Base-by-base conservation (phyloP, 2,888 invertebrate genomes). In the Heliothis peltigera region DNA sequence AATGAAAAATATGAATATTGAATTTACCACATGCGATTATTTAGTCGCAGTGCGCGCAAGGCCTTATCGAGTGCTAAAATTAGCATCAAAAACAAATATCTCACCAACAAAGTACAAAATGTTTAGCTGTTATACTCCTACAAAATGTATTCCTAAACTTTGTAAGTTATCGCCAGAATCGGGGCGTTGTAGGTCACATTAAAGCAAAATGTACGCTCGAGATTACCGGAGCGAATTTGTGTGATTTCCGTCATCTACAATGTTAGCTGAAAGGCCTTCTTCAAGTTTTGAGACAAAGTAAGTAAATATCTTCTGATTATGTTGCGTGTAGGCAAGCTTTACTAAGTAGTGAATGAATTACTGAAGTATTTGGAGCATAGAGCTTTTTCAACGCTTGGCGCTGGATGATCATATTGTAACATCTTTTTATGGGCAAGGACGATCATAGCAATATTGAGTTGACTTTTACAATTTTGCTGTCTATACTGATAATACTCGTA, bases 211-310 rank as follows among this genome's bases (percentile, higher is more conserved):
- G 72, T 73, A 73, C 54, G 54, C 55, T 68, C 15, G 48, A 42
- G 71, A 76, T 75, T 70, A 73, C 54, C 53, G 35, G 56, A 59
- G 53, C 59, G 49, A 59, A 49, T 64, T 60, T 46, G 64, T 70
- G 65, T 70, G 73, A 70, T 73, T 73, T 76, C 64, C 64, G 35
- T 64, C 10, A 4, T n/a, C 18, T 64, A 73, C 73, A 64, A 47
- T 64, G 77, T 73, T 25, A 52, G 68, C 35, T 48, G 25, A 35
- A 56, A 43, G n/a, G 35, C 17, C 18, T 73, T 76, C 73, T 64
- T 47, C 72, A 71, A 71, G n/a, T 56, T 73, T 39, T 54, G 55
- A 64, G 60, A 76, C 73, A 76, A 71, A 51, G 72, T 76, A 73
- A 57, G 60, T 49, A 43, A 22, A 39, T 55, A 46, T 55, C 52